phyloP scores from a whole-genome alignment of 2,113 vertebrate genomes.

The Xiphophorus hellerii region DNA sequence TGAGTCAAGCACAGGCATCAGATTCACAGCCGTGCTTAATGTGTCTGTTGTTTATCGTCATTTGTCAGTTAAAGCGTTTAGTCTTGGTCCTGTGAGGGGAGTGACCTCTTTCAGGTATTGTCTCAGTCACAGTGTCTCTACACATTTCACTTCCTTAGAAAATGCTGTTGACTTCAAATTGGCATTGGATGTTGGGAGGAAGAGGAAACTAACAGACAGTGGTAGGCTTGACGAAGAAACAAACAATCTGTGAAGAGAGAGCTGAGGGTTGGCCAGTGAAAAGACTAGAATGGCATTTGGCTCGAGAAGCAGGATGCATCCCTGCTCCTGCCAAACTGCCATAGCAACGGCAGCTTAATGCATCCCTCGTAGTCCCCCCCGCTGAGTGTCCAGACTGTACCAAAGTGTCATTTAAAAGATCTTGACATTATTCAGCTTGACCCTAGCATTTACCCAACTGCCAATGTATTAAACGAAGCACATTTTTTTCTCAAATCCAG shows the following conservation, averaged over 20 bases:
- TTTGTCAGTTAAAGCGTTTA: conserved; percentile 45
- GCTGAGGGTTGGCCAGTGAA: conserved; percentile 72
- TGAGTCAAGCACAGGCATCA: conserved; percentile 35
- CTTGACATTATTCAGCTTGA: conserved; percentile 45
- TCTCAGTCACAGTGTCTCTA: conserved; percentile 44
- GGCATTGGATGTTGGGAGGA: conserved; percentile 54
- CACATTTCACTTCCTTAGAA: conserved; percentile 49
- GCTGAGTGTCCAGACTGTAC: conserved; percentile 61
- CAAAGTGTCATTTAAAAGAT: conserved; percentile 58
- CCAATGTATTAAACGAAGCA: conserved; percentile 1
- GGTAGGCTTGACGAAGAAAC: conserved; percentile 67
- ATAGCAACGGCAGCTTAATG: conserved; percentile 75
- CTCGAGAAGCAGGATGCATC: conserved; percentile 67
- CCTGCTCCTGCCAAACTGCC: conserved; percentile 58
- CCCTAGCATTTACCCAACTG: conserved; percentile 16
- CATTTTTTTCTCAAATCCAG: conserved; percentile 24
- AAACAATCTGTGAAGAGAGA: conserved; percentile 72
- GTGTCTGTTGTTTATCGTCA: conserved; percentile 41
- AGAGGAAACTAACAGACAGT: conserved; percentile 69
- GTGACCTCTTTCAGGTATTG: conserved; percentile 58
- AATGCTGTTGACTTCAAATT: conserved; percentile 50
- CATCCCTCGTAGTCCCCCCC: conserved; percentile 46
- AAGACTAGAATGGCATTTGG: conserved; percentile 78
- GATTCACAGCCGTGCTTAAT: conserved; percentile 42
- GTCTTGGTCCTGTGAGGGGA: conserved; percentile 50